These are phyloP conservation scores for Chelonus insularis DNA, from an alignment of 1,140 invertebrate genomes.

Conservation along the genomic window DNA sequence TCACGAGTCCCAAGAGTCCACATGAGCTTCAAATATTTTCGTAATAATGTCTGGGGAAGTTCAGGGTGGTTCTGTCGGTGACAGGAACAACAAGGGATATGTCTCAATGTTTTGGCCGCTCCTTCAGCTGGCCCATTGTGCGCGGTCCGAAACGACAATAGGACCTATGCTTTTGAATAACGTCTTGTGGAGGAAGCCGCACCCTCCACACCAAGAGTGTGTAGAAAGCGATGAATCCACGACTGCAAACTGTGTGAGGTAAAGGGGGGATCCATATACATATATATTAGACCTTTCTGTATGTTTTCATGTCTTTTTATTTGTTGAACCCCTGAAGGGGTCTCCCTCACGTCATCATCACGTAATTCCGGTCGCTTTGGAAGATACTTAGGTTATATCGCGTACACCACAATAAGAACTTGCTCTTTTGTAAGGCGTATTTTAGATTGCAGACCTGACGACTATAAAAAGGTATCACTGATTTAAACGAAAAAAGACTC, in stretches of 20 bases:
- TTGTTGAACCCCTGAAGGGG: conserved; percentile 30
- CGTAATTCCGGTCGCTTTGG: conserved; percentile 37
- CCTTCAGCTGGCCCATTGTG: conserved; percentile 58
- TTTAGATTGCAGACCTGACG: conserved; percentile 16
- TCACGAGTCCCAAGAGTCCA: background rate
- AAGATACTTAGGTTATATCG: conserved; percentile 40
- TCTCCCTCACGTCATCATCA: conserved; percentile 32
- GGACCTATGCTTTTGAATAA: conserved; percentile 45
- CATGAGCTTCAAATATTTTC: conserved; percentile 54
- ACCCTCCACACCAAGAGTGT: background rate
- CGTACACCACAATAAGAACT: conserved; percentile 30
- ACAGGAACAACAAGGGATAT: conserved; percentile 52
- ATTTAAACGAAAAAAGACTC: background rate
- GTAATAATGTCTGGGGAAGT: conserved; percentile 45
- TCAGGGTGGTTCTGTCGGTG: conserved; percentile 43
- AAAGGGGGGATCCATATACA: background rate
- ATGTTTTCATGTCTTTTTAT: too few relatives aligned
- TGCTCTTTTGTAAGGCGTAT: conserved; percentile 48
- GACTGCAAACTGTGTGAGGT: conserved; percentile 1
- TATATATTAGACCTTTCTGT: too few relatives aligned
- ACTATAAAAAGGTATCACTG: background rate
- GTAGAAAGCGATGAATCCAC: conserved; percentile 18
- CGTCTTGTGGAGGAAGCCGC: conserved; percentile 37
- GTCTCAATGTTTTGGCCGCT: conserved; percentile 59
- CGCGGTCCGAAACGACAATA: conserved; percentile 41